Evolutionary conservation across 1,140 invertebrate species (phyloP), one percentile per base, ranked within the genome.

Genomic region (Cherax destructor): DNA sequence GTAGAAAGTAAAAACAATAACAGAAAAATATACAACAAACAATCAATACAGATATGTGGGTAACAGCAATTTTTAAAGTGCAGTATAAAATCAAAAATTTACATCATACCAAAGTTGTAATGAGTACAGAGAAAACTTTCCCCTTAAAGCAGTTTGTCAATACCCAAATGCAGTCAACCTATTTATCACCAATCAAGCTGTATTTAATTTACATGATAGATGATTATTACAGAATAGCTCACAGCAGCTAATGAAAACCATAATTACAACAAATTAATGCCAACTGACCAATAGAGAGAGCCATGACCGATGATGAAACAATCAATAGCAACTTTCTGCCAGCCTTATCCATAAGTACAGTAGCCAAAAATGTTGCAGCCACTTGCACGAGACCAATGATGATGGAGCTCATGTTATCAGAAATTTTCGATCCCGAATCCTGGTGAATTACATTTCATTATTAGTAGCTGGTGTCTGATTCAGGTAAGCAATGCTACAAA

Each of bases 361-460:
- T 94, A 0, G 95, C 95, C 0, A 94, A 93, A 2, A 96, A 86
- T 1, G 97, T 97, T 93, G 95, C 96, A 0, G 95, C 93, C 3
- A 97, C 94, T 93, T 97, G 97, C 9, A 97, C 95, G 11, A 95
- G 94, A 88, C 97, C 97, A 3, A 98, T 95, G 30, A 97, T 94
- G 13, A 97, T 96, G 7, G 88, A 83, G 30, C 88, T 83, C 41
- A 83, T 24, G 30, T 59, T 52, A 52, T 83, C 81, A 59, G 80
- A 47, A 5, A 90, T 21, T 9, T 6, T 77, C 10, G 88, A 90
- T 41, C 88, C 88, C 5, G 88, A 13, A 61, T 77, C 81, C 88
- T 90, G 65, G 5, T 10, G 50, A 84, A 77, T 13, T 16, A 61
- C 0, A 21, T 50, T 56, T 21, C 50, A 79, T 21, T 30, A 56